Evolutionary conservation across 2,797 vertebrate species (phyloP).

Genomic region (Acanthiza pusilla): DNA sequence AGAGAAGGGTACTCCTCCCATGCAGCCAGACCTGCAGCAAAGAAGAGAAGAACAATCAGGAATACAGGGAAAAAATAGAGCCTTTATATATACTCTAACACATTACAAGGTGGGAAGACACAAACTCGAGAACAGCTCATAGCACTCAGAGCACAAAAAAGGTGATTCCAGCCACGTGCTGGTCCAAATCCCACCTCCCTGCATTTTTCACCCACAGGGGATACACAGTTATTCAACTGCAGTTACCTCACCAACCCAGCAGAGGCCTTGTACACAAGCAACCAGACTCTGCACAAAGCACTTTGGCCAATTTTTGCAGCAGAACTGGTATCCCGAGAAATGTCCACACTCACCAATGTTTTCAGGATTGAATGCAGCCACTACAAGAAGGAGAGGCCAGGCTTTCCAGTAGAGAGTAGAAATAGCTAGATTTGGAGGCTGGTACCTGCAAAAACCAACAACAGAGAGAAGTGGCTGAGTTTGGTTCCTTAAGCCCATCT

Average conservation of each 20-base stretch:
- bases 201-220: background rate
- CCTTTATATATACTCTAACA: background rate
- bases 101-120: background rate
- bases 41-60: background rate
- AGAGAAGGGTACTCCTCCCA: conserved; percentile 97
- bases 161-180: background rate
- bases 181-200: background rate
- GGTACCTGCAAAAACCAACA: conserved; percentile 81
- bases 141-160: background rate
- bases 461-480: background rate
- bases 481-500: background rate
- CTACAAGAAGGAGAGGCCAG: conserved; percentile 93
- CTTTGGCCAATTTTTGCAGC: background rate
- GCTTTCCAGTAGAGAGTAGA: conserved; percentile 98
- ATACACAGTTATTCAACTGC: background rate
- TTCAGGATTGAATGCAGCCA: conserved; percentile 96
- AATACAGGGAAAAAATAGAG: background rate
- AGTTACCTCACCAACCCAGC: background rate
- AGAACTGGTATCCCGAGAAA: background rate
- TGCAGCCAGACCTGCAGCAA: conserved; percentile 84
- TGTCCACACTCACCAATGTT: conserved; percentile 85
- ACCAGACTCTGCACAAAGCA: background rate
- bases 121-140: background rate
- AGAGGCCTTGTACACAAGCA: background rate
- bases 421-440: conserved; percentile 94